A percentile compares a stretch with the other conserved stretches of the same genome.
Evolutionary conservation across 37 sponge, comb jelly and placozoan species (phyloP).

Genomic region (Geodia barretti): DNA sequence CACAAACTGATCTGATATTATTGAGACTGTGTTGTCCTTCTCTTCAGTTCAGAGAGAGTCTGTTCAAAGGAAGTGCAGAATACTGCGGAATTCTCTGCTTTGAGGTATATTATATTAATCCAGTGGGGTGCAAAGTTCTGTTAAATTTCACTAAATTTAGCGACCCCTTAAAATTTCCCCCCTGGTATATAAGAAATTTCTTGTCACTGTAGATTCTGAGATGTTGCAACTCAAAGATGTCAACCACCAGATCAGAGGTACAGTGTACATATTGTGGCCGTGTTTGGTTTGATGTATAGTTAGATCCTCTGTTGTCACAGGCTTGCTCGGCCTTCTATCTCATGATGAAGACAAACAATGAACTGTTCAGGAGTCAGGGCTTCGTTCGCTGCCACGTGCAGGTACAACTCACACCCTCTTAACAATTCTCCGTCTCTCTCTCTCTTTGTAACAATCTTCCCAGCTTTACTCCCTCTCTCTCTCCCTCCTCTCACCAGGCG

Average conservation of each 20-base stretch:
- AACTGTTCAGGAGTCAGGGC: conserved; percentile 62
- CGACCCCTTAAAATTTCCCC: no score
- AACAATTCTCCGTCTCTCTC: not conserved
- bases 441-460: not conserved
- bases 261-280: no score
- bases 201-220: conserved; percentile 36
- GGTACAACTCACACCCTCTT: conserved; percentile 9
- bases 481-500: conserved; percentile 55
- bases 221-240: conserved; percentile 80
- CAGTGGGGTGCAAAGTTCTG: no score
- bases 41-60: conserved; percentile 65
- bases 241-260: conserved; percentile 72
- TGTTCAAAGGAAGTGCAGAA: conserved; percentile 80
- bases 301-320: no score
- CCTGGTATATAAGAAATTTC: no score
- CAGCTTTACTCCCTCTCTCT: not conserved
- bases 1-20: not conserved
- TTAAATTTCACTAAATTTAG: no score
- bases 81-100: conserved; percentile 84
- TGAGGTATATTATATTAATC: conserved; percentile 62
- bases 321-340: conserved; percentile 52
- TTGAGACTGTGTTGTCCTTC: not conserved
- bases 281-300: no score
- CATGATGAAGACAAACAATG: conserved; percentile 77
- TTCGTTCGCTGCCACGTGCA: conserved; percentile 73